Base-by-base conservation (phyloP, 2,113 vertebrate genomes). In the Lathamus discolor region DNA sequence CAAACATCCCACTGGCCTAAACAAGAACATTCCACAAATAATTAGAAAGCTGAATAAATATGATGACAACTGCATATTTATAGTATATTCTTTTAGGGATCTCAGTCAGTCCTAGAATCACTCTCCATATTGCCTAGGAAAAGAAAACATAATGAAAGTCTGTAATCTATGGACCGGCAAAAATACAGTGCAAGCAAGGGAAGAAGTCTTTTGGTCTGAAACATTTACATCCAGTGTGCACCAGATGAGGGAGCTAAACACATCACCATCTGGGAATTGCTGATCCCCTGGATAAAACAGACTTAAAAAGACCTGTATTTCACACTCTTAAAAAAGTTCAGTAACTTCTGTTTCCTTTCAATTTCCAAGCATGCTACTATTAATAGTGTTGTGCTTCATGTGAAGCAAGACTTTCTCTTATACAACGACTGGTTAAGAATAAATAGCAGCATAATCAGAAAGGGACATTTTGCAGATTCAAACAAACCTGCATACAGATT, bases 161-260 rank as follows among this genome's bases (percentile, higher is more conserved):
- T 70, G 35, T 20, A 66, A 8, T 27, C 16, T 81, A 13, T 17
- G 10, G 22, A 76, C 27, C 20, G 17, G 43, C 25, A 76, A 51
- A 95, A 80, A 86, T 29, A 80, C 13, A 95, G 23, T 11, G 28
- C 10, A 66, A 94, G 11, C 12, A 68, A 85, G 25, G 33, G n/a
- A 61, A 49, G 37, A 61, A 49, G 5, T 16, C 39, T 64, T 70
- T 27, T 37, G 14, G 17, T 89, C 25, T 67, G 70, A 95, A 92
- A 67, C 13, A 22, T 82, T 83, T 43, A 90, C 55, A 93, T 61
- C 51, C 61, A 75, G 44, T n/a, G 20, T 67, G 20, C 9, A 91
- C 86, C 88, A 97, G 88, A 86, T 92, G 85, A 94, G 91, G 91
- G 89, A 96, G 91, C 81, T 96, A 95, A 95, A 87, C 17, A 81